Percentiles rank a stretch among this genome's conserved stretches.
phyloP scores from a whole-genome alignment of 2,888 invertebrate species.

The Onchidella celtica region DNA sequence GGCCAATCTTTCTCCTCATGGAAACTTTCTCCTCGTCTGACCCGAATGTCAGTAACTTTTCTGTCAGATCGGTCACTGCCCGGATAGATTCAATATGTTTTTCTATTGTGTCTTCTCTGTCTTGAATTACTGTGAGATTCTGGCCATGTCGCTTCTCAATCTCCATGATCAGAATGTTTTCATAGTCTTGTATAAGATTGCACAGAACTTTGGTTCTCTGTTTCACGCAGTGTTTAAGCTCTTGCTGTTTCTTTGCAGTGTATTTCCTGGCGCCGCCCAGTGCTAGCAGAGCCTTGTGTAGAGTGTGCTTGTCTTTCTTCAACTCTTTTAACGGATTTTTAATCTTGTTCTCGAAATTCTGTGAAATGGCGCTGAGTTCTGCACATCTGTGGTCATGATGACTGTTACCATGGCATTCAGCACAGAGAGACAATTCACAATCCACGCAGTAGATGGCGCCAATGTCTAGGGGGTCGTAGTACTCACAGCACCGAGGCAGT shows the following conservation, averaged over 20 bases:
- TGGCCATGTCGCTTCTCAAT: conserved; percentile 63
- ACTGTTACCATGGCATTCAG: conserved; percentile 64
- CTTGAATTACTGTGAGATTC: conserved; percentile 56
- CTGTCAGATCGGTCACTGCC: conserved; percentile 69
- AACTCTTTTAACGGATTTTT: conserved; percentile 54
- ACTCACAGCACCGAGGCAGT: conserved; percentile 65
- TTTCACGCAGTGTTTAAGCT: conserved; percentile 59
- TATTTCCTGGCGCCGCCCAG: conserved; percentile 60
- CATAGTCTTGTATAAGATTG: conserved; percentile 68
- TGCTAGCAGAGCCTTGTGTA: conserved; percentile 51
- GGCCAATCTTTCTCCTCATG: conserved; percentile 70
- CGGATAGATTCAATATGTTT: conserved; percentile 68
- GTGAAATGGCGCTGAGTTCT: conserved; percentile 68
- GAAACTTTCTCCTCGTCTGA: conserved; percentile 73
- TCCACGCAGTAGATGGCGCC: conserved; percentile 71
- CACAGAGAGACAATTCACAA: conserved; percentile 69
- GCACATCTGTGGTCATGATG: conserved; percentile 70
- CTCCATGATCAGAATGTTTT: conserved; percentile 65
- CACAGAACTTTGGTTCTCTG: conserved; percentile 64
- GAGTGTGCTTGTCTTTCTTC: conserved; percentile 31
- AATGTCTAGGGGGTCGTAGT: conserved; percentile 71
- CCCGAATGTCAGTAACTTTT: conserved; percentile 70
- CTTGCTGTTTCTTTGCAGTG: conserved; percentile 59
- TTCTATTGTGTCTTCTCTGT: conserved; percentile 59
- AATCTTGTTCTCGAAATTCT: conserved; percentile 71